Base-by-base conservation (phyloP, 2,113 vertebrate species). In the Microtus oregoni region DNA sequence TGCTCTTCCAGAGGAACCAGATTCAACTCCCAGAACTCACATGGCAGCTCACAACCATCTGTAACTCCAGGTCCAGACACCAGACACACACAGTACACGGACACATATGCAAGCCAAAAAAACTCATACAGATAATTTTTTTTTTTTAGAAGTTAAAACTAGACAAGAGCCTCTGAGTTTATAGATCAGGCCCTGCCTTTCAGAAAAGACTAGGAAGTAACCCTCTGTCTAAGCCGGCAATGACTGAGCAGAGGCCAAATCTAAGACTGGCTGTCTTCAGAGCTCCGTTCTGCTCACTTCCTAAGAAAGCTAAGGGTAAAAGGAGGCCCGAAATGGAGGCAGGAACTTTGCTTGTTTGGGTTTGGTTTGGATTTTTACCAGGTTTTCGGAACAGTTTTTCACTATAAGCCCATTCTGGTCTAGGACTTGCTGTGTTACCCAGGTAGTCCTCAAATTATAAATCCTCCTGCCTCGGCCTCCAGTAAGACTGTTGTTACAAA, bases 231-330 rank as follows among this genome's bases (percentile, higher is more conserved):
- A 77, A 82, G n/a, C 32, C 52, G 17, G 30, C 28, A 65, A 8
- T 44, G 89, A 26, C 83, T 86, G 58, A 95, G n/a, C 63, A 22
- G 58, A 55, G 50, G 73, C 32, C 75, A 83, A 88, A 90, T n/a
- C 55, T 47, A 14, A 7, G 35, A 20, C 75, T 24, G 50, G 2
- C n/a, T n/a, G 72, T 10, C 78, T 50, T 89, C 86, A 82, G 68
- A 90, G 30, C 35, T 47, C 9, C 41, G 44, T 70, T 90, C 41
- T 41, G 58, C 20, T 7, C 2, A 47, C 28, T 50, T 15, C 47
- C 44, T 52, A 28, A 72, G 44, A 52, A 55, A 68, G 44, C 65
- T 52, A 14, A n/a, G 65, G 85, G 6, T 14, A 52, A n/a, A 86
- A n/a, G 13, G 67, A 35, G 32, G 5, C 44, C 28, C 28, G 38